Evolutionary conservation across 2,113 vertebrate species (phyloP).

Genomic region (Oriolus oriolus): DNA sequence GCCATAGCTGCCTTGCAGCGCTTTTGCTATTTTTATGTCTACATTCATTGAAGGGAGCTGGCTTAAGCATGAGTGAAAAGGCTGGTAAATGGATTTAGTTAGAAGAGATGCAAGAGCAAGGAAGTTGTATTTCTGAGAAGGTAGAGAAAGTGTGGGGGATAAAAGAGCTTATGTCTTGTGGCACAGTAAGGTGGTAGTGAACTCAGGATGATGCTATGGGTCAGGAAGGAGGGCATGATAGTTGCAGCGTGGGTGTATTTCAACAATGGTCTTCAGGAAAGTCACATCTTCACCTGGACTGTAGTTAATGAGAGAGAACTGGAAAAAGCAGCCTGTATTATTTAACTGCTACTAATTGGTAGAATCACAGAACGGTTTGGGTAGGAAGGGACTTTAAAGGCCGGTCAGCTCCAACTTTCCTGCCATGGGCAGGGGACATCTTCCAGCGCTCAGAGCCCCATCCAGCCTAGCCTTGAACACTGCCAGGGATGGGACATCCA

Average conservation of each 20-base stretch:
- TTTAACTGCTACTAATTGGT: background rate
- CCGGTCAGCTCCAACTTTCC: background rate
- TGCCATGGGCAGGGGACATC: background rate
- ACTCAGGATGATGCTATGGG: background rate
- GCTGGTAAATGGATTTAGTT: background rate
- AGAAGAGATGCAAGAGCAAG: background rate
- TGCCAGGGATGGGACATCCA: background rate
- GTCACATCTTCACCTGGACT: background rate
- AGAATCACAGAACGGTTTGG: background rate
- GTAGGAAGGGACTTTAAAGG: background rate
- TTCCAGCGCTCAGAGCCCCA: background rate
- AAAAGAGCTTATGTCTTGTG: background rate
- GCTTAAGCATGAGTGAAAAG: background rate
- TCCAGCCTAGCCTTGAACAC: background rate
- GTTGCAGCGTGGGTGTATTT: background rate
- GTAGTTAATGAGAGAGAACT: background rate
- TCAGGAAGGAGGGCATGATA: background rate
- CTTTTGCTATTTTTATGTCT: conserved; percentile 18
- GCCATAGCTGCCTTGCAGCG: background rate
- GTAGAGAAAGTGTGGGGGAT: background rate
- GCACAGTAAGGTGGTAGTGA: background rate
- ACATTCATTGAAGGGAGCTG: background rate
- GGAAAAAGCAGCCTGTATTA: background rate
- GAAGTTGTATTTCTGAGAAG: background rate
- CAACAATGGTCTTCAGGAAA: background rate